phyloP scores from a whole-genome alignment of 2,113 vertebrate species.

The Morone chrysops region DNA sequence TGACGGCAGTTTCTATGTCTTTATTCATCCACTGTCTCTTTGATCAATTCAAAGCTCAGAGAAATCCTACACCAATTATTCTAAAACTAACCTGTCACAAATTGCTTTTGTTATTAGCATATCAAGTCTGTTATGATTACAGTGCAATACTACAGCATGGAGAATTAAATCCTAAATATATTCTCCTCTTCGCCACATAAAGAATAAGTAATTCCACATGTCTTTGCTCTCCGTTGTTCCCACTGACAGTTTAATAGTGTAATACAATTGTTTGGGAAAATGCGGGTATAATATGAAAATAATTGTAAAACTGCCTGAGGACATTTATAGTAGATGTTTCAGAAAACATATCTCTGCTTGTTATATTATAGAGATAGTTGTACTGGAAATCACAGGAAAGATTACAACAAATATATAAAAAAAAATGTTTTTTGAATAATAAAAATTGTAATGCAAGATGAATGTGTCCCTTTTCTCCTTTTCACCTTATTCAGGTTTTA shows the following conservation, averaged over 20 bases:
- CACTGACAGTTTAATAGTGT: conserved; percentile 63
- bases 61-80: conserved; percentile 59
- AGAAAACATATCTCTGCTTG: conserved; percentile 22
- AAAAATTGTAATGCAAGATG: background rate
- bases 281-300: conserved; percentile 41
- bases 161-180: conserved; percentile 54
- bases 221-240: conserved; percentile 48
- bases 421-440: background rate
- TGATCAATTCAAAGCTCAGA: conserved; percentile 59
- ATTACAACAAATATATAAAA: background rate
- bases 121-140: conserved; percentile 53
- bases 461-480: background rate
- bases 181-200: conserved; percentile 38
- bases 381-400: conserved; percentile 11
- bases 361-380: conserved; percentile 5
- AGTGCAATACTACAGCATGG: conserved; percentile 20
- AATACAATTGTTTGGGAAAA: conserved; percentile 51
- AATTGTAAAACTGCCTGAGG: conserved; percentile 47
- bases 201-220: conserved; percentile 56
- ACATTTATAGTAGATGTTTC: conserved; percentile 28
- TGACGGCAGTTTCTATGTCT: conserved; percentile 36
- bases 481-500: conserved; percentile 11
- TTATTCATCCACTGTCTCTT: conserved; percentile 51
- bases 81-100: conserved; percentile 64
- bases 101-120: conserved; percentile 61